Evolutionary conservation across 2,113 vertebrate genomes (phyloP).

Genomic region (human): DNA sequence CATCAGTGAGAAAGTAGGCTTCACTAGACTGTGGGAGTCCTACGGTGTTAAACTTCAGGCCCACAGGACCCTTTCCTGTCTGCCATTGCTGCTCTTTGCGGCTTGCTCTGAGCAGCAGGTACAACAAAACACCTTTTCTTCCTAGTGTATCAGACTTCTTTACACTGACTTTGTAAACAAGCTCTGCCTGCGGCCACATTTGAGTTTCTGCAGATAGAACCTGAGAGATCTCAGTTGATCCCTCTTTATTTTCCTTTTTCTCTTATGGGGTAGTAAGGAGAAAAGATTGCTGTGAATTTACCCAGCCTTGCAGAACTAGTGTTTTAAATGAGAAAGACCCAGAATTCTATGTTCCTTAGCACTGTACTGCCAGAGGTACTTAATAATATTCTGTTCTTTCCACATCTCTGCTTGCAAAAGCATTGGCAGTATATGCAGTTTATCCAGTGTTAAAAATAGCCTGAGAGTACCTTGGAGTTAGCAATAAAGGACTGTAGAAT

Average conservation of each 20-base stretch:
- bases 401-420: conserved; percentile 58
- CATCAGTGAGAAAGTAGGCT: conserved; percentile 20
- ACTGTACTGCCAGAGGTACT: conserved; percentile 33
- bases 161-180: conserved; percentile 56
- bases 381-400: conserved; percentile 63
- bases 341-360: conserved; percentile 50
- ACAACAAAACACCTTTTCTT: not conserved
- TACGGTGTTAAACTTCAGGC: not conserved
- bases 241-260: conserved; percentile 11
- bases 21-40: not conserved
- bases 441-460: conserved; percentile 69
- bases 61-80: not conserved
- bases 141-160: conserved; percentile 56
- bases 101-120: not conserved
- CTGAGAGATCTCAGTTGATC: not conserved
- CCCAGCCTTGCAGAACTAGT: not conserved
- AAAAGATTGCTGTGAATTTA: conserved; percentile 32
- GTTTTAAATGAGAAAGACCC: not conserved
- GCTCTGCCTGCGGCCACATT: not conserved
- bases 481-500: not conserved
- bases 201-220: not conserved
- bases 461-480: conserved; percentile 32
- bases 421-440: conserved; percentile 51
- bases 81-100: not conserved
- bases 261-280: not conserved